phyloP scores from a whole-genome alignment of 1,140 invertebrate species.

The Charaxes varanes region DNA sequence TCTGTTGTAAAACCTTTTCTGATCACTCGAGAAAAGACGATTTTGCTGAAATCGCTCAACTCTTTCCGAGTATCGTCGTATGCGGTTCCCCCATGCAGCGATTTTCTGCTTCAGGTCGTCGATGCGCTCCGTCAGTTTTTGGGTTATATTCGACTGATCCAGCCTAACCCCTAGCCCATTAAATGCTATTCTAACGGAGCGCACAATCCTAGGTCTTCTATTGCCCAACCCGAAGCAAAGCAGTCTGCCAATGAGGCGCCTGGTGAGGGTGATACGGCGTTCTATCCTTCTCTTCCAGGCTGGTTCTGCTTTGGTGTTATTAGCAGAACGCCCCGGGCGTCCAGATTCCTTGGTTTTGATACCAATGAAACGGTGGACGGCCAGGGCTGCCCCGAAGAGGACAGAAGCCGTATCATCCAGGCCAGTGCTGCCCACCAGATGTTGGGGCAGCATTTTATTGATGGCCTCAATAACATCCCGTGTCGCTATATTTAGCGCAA shows the following conservation, averaged over 20 bases:
- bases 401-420: conserved; percentile 4
- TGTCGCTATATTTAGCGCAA: conserved; percentile 1
- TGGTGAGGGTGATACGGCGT: conserved; percentile 6
- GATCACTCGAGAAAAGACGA: conserved; percentile 7
- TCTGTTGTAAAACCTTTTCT: conserved; percentile 10
- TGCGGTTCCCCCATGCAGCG: background rate
- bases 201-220: conserved; percentile 11
- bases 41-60: conserved; percentile 1
- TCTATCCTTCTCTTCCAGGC: conserved; percentile 10
- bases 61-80: conserved; percentile 1
- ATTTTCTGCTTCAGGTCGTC: conserved; percentile 12
- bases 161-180: background rate
- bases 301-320: background rate
- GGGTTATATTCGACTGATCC: background rate
- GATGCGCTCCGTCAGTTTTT: conserved; percentile 13
- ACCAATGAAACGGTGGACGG: conserved; percentile 2
- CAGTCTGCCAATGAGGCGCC: conserved; percentile 11
- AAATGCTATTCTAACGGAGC: conserved; percentile 4
- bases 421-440: conserved; percentile 1
- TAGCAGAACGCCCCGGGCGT: background rate
- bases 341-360: background rate
- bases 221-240: conserved; percentile 10
- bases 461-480: conserved; percentile 3
- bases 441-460: background rate
- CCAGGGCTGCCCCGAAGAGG: conserved; percentile 1